Evolutionary conservation across 2,888 invertebrate species (phyloP), one percentile per base, ranked within the genome.

Genomic region (Parnassius apollo): DNA sequence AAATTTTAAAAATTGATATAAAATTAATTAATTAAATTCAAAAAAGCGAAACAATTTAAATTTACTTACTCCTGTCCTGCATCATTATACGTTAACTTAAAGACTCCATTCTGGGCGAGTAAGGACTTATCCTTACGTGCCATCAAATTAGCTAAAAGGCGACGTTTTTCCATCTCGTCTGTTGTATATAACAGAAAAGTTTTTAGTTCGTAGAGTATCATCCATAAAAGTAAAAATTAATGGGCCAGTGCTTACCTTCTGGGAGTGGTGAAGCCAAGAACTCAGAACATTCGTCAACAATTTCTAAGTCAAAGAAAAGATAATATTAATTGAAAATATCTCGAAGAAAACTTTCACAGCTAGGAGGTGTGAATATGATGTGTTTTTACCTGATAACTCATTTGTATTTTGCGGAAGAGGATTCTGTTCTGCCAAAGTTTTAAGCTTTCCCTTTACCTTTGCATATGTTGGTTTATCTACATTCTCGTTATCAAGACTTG

Each of bases 251-350:
- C 85, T 82, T 73, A 84, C 84, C 83, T 56, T 84, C 79, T 0
- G 87, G 85, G 45, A 73, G 42, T 4, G 88, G 85, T 3, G 72
- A 57, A 8, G 86, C 69, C 52, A 88, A 70, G 70, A 78, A 88
- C 65, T 85, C 84, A 0, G 88, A 72, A 9, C 78, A 67, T 10
- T 84, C 82, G 0, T 87, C 86, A 25, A 87, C 67, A n/a, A 87
- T 59, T 2, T 70, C 87, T 87, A 12, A 49, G 9, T 1, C 18
- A 49, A 49, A 49, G 8, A 2, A 49, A 13, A 13, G 0, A 9
- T 49, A 49, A 11, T 44, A 44, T 44, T 44, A 44, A 44, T 49
- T 49, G 13, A 7, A 46, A 13, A 49, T 49, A 7, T 8, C 49
- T 18, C 13, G 13, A 49, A 49, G 13, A 49, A 49, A 49, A 49